Base-by-base conservation (phyloP, 2,113 vertebrate species). In the Promerops cafer region DNA sequence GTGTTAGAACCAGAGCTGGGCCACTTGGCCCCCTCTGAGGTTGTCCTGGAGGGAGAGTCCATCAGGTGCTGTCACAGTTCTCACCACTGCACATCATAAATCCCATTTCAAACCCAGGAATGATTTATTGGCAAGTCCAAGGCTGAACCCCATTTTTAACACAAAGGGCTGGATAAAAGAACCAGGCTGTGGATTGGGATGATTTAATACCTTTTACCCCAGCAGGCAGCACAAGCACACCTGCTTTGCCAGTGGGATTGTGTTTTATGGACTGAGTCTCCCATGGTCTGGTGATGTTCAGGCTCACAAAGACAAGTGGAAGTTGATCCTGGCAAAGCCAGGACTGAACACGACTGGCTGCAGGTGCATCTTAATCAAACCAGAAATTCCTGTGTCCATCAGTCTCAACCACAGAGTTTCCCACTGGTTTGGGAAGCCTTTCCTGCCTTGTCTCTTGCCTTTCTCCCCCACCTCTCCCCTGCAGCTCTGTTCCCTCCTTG, bases 81-180 rank as follows among this genome's bases (percentile, higher is more conserved):
- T 76, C 56, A 56, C 31, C 70, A 5, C 53, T 69, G 49, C 54
- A 68, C 44, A 2, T n/a, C 53, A 35, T 2, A 44, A 74, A 80
- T 56, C 54, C 56, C 39, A 3, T 61, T 75, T 40, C 59, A 69
- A 74, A 60, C 26, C 21, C 75, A 88, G 50, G 37, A 80, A 28
- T 30, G 44, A 10, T 61, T 84, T 37, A 24, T 13, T 22, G 71
- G 12, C 39, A 57, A 26, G 40, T 30, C 27, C 70, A 49, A 56
- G 65, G 49, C 19, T 31, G 35, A 84, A 21, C 14, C 24, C 28
- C 14, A 3, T 65, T 69, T 93, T 50, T 37, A 53, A 40, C 21
- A 22, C 0, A 0, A 30, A 44, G 12, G 13, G 7, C 4, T 79
- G 31, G n/a, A 40, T 16, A 26, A 11, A 76, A 35, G 35, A 8